These are phyloP conservation scores for Vulpes lagopus DNA, from an alignment of 2,113 vertebrate species.

Conservation along the genomic window DNA sequence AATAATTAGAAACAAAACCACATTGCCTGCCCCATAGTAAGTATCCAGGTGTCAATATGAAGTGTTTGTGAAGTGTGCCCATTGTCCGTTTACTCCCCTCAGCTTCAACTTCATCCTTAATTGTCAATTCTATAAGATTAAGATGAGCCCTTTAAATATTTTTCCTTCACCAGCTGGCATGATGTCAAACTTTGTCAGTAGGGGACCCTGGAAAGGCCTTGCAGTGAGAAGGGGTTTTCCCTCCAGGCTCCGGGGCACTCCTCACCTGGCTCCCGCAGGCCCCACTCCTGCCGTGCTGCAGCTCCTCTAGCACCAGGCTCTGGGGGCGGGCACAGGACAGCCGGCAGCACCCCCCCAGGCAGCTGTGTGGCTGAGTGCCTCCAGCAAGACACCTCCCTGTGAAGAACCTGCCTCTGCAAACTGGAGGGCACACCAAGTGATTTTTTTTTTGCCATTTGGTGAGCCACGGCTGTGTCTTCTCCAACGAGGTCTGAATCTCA, in stretches of 20 bases:
- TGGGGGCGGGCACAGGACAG: no score
- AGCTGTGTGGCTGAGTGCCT: background rate
- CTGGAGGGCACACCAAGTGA: background rate
- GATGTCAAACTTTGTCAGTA: background rate
- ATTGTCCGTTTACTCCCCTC: background rate
- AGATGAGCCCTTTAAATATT: background rate
- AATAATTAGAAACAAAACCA: background rate
- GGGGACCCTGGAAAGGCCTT: background rate
- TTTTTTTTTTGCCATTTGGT: background rate
- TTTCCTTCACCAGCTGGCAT: background rate
- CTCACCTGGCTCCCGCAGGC: accelerated
- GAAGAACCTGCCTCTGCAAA: background rate
- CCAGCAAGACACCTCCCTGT: background rate
- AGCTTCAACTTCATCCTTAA: background rate
- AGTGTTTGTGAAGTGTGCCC: background rate
- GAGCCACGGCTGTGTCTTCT: background rate
- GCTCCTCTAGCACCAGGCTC: background rate
- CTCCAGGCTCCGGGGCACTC: background rate
- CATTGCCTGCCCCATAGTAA: background rate
- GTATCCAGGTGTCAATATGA: background rate
- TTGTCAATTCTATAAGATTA: background rate
- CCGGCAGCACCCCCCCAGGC: background rate
- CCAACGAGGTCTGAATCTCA: background rate
- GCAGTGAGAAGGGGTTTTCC: background rate
- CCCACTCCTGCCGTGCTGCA: accelerated